A percentile compares a stretch with the other conserved stretches of the same genome.
Conservation (phyloP, 2,113 vertebrate species). For the Eira barbara region DNA sequence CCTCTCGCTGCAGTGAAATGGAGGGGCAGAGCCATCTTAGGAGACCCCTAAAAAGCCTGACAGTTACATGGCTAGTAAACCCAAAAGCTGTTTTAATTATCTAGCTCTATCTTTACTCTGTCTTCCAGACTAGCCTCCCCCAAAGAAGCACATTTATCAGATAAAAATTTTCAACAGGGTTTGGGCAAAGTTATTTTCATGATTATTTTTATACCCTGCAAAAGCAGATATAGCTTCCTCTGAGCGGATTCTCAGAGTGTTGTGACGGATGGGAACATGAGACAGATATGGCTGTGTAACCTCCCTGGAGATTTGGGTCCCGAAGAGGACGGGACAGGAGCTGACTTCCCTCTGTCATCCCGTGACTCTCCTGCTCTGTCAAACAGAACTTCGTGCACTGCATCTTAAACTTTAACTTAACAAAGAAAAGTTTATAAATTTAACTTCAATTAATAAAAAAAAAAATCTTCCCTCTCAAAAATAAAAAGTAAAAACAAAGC, state of each 20-base stretch:
- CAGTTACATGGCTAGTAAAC: not conserved
- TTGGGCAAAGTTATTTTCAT: not conserved
- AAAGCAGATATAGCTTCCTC: not conserved
- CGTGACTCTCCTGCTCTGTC: not conserved
- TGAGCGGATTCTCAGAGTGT: not conserved
- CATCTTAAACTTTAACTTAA: not conserved
- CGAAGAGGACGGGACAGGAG: not conserved
- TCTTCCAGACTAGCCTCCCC: not conserved
- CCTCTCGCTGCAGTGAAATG: accelerated
- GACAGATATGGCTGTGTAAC: not conserved
- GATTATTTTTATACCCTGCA: not conserved
- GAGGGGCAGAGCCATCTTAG: not conserved
- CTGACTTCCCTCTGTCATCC: not conserved
- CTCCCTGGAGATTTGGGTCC: not conserved
- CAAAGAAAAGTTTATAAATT: not conserved
- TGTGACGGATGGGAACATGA: not conserved
- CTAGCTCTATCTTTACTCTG: not conserved
- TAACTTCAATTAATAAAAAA: not conserved
- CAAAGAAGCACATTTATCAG: slow-evolving; percentile 3
- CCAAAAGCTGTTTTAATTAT: not conserved
- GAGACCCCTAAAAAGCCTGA: not conserved
- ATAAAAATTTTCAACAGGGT: not conserved
- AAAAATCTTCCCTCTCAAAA: not conserved
- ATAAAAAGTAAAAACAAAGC: not conserved
- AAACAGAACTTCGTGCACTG: not conserved